phyloP scores from a whole-genome alignment of 1,140 invertebrate genomes.

The Eumaeus atala region DNA sequence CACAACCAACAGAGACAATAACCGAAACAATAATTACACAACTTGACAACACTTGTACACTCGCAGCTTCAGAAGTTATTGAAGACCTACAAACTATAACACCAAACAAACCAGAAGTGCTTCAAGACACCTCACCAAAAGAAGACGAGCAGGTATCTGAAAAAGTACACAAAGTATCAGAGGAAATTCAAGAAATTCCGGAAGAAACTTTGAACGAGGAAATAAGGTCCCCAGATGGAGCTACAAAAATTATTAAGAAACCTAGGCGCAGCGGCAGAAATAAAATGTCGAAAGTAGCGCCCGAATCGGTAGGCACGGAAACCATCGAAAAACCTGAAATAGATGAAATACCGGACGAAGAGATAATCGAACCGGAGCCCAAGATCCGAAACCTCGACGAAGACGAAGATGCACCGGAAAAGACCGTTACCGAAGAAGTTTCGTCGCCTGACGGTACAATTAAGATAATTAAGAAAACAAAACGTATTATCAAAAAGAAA shows the following conservation, averaged over 20 bases:
- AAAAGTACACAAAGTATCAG: neutral
- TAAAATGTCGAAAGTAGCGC: constrained; percentile 51
- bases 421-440: constrained; percentile 14
- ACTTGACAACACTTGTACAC: neutral
- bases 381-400: neutral
- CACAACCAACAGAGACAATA: neutral
- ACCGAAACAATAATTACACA: constrained; percentile 3
- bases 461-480: constrained; percentile 37
- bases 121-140: neutral
- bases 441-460: constrained; percentile 31
- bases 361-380: neutral
- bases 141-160: no score
- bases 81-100: neutral
- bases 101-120: neutral
- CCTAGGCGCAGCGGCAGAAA: constrained; percentile 57
- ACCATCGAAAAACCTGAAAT: constrained; percentile 22
- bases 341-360: constrained; percentile 13
- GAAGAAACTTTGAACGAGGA: constrained; percentile 7
- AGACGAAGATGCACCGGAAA: neutral
- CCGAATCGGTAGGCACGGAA: constrained; percentile 23
- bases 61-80: neutral
- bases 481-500: neutral
- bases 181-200: constrained; percentile 6
- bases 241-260: constrained; percentile 44
- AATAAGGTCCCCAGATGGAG: constrained; percentile 26